Base-by-base conservation (phyloP, 1,140 invertebrate genomes). In the Rhagoletis pomonella region DNA sequence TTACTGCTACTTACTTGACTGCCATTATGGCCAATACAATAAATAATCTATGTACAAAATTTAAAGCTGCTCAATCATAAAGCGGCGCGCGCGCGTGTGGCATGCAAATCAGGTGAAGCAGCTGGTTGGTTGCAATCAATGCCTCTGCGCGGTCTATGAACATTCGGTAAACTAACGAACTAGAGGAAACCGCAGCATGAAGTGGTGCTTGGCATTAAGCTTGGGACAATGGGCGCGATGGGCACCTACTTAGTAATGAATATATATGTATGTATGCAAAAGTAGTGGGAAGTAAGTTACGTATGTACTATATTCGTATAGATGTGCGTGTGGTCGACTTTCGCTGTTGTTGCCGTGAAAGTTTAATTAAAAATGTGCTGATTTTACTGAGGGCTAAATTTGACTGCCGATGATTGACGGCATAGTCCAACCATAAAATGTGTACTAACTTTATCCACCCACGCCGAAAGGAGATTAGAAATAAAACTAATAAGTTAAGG, bases 71-170 rank as follows among this genome's bases (percentile, higher is more conserved):
- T 58, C 47, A 81, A 81, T 81, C 44, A 58, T 55, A 81, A 50
- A 10, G 47, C 19, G 67, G 10, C 29, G 7, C 42, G 64, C 9
- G 69, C 69, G 73, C 73, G n/a, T 81, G 50, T 81, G 47, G 73
- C 73, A 81, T 81, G 47, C 50, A 81, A 81, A 81, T 81, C 47
- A 81, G 55, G 47, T 29, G 47, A 81, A 81, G 73, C 47, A 14
- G 19, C 47, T 50, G 29, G 0, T 29, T 1, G n/a, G 44, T 47
- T 6, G 47, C 10, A 77, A 29, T n/a, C 4, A 77, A 77, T 19
- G 65, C 10, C 9, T 73, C 2, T 77, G 69, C 50, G 1, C 4
- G 69, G 14, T 50, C 10, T n/a, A 5, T 50, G 17, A 55, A 29
- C 47, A 55, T 17, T 29, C 17, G 47, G 47, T 9, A 81, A 81